Evolutionary conservation across 2,797 vertebrate species (phyloP).

Genomic region (Neostethus bicornis): DNA sequence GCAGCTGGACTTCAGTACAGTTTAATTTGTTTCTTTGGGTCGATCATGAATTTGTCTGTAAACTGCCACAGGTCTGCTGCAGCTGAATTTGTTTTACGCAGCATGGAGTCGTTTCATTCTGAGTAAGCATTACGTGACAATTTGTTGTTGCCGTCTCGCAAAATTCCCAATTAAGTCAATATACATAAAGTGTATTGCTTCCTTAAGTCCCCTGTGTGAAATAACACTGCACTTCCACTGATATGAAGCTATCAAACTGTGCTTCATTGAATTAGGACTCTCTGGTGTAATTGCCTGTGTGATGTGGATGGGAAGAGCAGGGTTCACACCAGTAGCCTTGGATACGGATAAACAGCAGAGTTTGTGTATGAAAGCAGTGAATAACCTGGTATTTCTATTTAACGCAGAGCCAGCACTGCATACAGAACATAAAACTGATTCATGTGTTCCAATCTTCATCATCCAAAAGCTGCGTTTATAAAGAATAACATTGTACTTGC

Average conservation of each 20-base stretch:
- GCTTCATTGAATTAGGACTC: constrained; percentile 62
- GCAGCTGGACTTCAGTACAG: constrained; percentile 36
- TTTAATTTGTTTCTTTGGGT: constrained; percentile 64
- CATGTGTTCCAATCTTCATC: constrained; percentile 58
- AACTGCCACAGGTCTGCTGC: constrained; percentile 54
- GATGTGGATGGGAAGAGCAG: constrained; percentile 49
- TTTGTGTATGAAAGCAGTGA: constrained; percentile 47
- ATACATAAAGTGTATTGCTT: constrained; percentile 57
- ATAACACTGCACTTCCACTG: constrained; percentile 38
- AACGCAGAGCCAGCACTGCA: constrained; percentile 48
- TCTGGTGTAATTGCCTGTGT: constrained; percentile 64
- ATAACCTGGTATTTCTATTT: constrained; percentile 57
- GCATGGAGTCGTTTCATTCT: constrained; percentile 54
- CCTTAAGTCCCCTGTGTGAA: constrained; percentile 44
- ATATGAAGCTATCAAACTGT: constrained; percentile 42
- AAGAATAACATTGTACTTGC: constrained; percentile 59
- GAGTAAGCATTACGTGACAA: constrained; percentile 49
- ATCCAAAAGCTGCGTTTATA: constrained; percentile 57
- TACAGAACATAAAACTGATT: constrained; percentile 36
- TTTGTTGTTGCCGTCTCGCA: constrained; percentile 55
- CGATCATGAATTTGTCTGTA: constrained; percentile 55
- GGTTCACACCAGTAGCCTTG: constrained; percentile 55
- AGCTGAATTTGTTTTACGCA: constrained; percentile 53
- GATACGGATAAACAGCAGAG: constrained; percentile 55
- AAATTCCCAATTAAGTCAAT: constrained; percentile 61